A percentile compares a stretch with the other conserved stretches of the same genome.
Conservation (phyloP, 2,888 invertebrate genomes). For the Conchocele bisecta region DNA sequence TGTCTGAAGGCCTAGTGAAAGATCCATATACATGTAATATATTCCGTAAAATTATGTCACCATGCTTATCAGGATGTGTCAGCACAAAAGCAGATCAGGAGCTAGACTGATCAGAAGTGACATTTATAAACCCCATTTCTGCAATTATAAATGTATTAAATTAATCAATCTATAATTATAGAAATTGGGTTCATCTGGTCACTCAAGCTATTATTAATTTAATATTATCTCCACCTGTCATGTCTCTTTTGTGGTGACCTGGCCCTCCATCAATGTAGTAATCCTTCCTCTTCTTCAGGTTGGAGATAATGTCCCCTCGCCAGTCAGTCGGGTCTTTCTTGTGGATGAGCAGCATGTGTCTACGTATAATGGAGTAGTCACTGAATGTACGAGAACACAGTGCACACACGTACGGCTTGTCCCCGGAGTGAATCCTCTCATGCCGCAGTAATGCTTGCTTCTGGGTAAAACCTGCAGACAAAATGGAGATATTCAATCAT, state of each 20-base stretch:
- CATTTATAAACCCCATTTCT: too few species aligned
- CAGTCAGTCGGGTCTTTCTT: slow-evolving; percentile 71
- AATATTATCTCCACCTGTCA: not conserved
- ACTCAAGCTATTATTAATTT: too few species aligned
- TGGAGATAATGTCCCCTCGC: slow-evolving; percentile 47
- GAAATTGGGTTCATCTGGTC: too few species aligned
- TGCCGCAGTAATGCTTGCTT: slow-evolving; percentile 83
- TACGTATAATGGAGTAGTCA: slow-evolving; percentile 73
- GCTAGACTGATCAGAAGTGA: too few species aligned
- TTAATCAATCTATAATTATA: too few species aligned
- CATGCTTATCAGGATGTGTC: too few species aligned
- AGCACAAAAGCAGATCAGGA: too few species aligned
- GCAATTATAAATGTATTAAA: too few species aligned
- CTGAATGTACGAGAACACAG: slow-evolving; percentile 80
- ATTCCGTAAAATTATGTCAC: too few species aligned
- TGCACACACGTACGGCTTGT: slow-evolving; percentile 81
- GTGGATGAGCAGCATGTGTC: slow-evolving; percentile 76
- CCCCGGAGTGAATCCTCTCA: slow-evolving; percentile 83
- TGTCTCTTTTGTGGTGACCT: slow-evolving; percentile 27
- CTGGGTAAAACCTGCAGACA: slow-evolving; percentile 80
- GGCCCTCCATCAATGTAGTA: slow-evolving; percentile 48
- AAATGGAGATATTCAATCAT: not conserved
- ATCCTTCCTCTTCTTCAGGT: slow-evolving; percentile 31
- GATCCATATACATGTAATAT: too few species aligned
- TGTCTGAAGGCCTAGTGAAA: too few species aligned